Percentiles rank a stretch among this genome's conserved stretches.
phyloP scores from a whole-genome alignment of 2,888 invertebrate genomes.

The Epirrhoe tristata region DNA sequence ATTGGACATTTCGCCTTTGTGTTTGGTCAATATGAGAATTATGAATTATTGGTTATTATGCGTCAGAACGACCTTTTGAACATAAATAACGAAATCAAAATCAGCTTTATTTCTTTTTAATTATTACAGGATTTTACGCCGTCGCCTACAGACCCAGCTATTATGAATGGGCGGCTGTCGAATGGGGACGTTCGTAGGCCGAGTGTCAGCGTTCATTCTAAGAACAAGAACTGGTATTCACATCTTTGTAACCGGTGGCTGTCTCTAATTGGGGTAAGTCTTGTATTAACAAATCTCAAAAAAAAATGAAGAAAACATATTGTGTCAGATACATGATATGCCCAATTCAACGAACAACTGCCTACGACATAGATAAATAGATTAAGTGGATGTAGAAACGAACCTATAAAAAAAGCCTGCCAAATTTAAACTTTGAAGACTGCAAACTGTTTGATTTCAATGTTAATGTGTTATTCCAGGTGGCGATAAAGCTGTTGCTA shows the following conservation, averaged over 20 bases:
- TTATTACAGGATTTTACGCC: slow-evolving; percentile 74
- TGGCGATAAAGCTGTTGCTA: slow-evolving; percentile 93
- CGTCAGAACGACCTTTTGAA: not conserved
- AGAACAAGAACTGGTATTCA: slow-evolving; percentile 98
- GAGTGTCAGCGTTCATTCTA: slow-evolving; percentile 91
- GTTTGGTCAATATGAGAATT: no score
- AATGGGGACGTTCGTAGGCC: slow-evolving; percentile 74
- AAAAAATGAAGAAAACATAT: not conserved
- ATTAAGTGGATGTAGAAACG: no score
- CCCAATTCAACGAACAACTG: no score
- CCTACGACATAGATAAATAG: no score
- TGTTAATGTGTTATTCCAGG: slow-evolving; percentile 80
- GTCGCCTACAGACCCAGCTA: slow-evolving; percentile 77
- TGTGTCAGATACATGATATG: no score
- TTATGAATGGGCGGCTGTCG: slow-evolving; percentile 69
- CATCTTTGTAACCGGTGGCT: slow-evolving; percentile 97
- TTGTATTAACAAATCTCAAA: not conserved
- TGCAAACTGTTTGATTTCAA: not conserved
- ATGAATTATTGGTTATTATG: no score
- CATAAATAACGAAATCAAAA: not conserved
- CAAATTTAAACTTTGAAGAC: no score
- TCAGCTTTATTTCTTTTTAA: not conserved
- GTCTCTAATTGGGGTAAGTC: slow-evolving; percentile 93
- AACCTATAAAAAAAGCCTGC: no score
- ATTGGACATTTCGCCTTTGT: no score